Evolutionary conservation across 2,113 vertebrate genomes (phyloP), one percentile per base, ranked within the genome.

Genomic region (Caracal caracal): DNA sequence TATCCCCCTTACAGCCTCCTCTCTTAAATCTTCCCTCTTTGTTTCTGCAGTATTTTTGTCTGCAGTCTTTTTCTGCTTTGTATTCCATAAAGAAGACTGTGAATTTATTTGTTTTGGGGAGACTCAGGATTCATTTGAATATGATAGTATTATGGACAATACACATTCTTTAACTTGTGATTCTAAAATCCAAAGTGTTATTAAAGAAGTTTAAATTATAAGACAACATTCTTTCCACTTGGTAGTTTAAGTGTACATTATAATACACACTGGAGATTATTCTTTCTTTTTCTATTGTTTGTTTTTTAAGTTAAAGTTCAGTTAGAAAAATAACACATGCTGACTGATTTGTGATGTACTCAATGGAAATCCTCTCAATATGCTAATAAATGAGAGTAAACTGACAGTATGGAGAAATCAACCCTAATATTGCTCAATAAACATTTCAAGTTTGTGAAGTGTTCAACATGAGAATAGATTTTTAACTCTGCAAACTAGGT

Each of bases 401-500:
- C 1, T 53, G 43, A 19, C 33, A 88, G 87, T 91, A 85, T n/a
- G 93, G 43, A 90, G 10, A 95, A 85, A 82, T 85, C 19, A 95
- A 47, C 6, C 40, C 33, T 95, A 92, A 95, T 37, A 87, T 47
- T 7, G 4, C 35, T 84, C 82, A 93, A n/a, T 40, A 93, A 97
- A 88, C 33, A 94, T 94, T 15, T 94, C 28, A 80, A 40, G 17
- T 85, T 94, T 90, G 37, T 78, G 16, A 87, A 73, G 90, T 16
- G 11, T 97, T 97, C 61, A 33, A 81, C 76, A 3, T 97, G 79
- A 94, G 26, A 93, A 84, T 70, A 65, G 40, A 84, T 80, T 95
- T 97, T 85, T 94, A 92, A 94, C 28, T 75, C 49, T 93, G 51
- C 1, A 94, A 81, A 94, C 3, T 92, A 70, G 93, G 92, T 98